Conservation (phyloP, 2,888 invertebrate genomes). For the Seladonia tumulorum region DNA sequence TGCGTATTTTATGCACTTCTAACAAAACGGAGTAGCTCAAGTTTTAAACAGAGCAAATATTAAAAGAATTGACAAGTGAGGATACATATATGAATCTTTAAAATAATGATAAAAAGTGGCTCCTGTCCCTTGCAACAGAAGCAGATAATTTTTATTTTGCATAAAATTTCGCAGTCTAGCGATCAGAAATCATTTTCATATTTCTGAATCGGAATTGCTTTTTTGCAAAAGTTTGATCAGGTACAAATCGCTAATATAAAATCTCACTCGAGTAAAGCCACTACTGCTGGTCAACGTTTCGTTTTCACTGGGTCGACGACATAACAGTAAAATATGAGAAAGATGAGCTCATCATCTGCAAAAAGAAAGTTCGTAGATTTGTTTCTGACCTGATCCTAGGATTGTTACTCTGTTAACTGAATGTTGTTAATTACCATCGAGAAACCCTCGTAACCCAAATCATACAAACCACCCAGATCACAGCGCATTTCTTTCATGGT, state of each 20-base stretch:
- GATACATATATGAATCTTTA: no score
- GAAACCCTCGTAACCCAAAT: background rate
- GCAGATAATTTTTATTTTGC: no score
- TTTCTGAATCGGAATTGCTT: background rate
- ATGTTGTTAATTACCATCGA: background rate
- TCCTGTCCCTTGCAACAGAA: no score
- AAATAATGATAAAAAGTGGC: no score
- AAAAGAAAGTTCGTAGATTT: background rate
- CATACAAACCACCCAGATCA: background rate
- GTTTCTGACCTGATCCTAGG: background rate
- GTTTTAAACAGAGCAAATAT: no score
- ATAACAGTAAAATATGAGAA: background rate
- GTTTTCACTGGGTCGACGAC: background rate
- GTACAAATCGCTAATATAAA: background rate
- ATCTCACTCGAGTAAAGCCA: background rate
- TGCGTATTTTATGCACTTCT: no score
- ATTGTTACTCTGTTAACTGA: background rate
- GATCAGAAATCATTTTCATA: no score
- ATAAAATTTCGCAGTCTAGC: no score
- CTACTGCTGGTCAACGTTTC: background rate
- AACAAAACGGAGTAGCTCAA: no score
- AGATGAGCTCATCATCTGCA: background rate
- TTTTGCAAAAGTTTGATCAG: background rate
- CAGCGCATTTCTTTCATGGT: background rate
- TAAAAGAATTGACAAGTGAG: no score